phyloP scores from a whole-genome alignment of 2,888 invertebrate genomes.

The Phrixothrix hirtus region DNA sequence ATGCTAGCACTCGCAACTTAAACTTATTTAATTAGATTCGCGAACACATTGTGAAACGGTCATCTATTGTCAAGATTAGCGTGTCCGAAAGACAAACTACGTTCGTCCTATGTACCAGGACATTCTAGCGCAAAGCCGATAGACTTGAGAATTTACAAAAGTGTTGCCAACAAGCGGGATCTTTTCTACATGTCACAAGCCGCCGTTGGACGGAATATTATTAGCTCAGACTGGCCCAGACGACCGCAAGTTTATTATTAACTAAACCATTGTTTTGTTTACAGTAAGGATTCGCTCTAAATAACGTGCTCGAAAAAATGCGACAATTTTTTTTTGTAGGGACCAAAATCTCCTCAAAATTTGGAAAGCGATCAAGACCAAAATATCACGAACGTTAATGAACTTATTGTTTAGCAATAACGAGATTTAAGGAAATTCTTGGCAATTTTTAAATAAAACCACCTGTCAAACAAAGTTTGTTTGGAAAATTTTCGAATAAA shows the following conservation, averaged over 20 bases:
- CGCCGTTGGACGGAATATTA: conserved; percentile 26
- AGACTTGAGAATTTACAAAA: conserved; percentile 24
- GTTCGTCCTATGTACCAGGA: conserved; percentile 20
- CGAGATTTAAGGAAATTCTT: no score
- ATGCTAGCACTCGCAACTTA: conserved; percentile 1
- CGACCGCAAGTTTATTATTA: conserved; percentile 30
- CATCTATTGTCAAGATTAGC: no score
- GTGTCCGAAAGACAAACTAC: conserved; percentile 9
- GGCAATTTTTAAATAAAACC: no score
- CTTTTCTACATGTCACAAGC: conserved; percentile 25
- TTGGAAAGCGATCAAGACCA: background rate
- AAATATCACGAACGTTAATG: background rate
- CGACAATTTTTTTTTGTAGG: background rate
- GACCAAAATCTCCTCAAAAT: background rate
- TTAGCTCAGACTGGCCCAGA: conserved; percentile 29
- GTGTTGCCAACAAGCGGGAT: conserved; percentile 25
- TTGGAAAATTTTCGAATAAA: no score
- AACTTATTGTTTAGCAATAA: background rate
- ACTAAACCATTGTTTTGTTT: conserved; percentile 31
- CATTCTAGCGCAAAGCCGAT: conserved; percentile 26
- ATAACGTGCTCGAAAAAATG: conserved; percentile 3
- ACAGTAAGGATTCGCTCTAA: conserved; percentile 9
- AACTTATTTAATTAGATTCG: no score
- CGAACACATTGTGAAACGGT: no score
- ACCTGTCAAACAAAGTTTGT: no score